Conservation (phyloP, 2,888 invertebrate species). For the Galerucella calmariensis region DNA sequence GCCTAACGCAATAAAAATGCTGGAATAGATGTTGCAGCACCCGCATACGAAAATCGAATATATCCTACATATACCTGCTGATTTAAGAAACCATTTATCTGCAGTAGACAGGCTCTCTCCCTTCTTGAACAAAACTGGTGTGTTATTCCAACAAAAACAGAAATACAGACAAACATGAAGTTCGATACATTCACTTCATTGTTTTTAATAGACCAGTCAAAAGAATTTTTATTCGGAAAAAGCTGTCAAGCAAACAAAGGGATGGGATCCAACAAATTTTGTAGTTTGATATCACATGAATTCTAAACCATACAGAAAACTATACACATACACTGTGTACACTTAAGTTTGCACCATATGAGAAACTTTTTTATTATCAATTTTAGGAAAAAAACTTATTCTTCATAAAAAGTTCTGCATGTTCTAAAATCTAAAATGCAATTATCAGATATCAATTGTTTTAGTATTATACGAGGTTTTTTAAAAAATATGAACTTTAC, state of each 20-base stretch:
- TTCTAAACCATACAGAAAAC: no score
- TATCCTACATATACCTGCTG: background rate
- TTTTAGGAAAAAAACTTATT: no score
- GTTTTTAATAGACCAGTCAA: background rate
- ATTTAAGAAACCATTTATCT: conserved; percentile 5
- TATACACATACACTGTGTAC: no score
- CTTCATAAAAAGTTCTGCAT: no score
- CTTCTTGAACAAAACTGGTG: conserved; percentile 1
- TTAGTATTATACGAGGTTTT: no score
- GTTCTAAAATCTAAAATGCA: no score
- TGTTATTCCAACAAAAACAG: conserved; percentile 23
- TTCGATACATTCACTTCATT: conserved; percentile 4
- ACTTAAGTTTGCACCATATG: no score
- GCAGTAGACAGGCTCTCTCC: conserved; percentile 4
- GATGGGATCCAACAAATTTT: no score
- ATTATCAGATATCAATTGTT: no score
- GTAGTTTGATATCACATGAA: no score
- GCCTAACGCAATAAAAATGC: background rate
- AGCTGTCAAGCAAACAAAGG: background rate
- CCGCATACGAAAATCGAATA: background rate
- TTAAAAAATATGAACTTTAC: no score
- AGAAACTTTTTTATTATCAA: no score
- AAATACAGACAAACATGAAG: conserved; percentile 20
- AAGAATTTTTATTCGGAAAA: background rate
- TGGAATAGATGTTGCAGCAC: background rate